These are phyloP conservation scores for Melanophora roralis DNA, from an alignment of 2,888 invertebrate species.

Conservation along the genomic window DNA sequence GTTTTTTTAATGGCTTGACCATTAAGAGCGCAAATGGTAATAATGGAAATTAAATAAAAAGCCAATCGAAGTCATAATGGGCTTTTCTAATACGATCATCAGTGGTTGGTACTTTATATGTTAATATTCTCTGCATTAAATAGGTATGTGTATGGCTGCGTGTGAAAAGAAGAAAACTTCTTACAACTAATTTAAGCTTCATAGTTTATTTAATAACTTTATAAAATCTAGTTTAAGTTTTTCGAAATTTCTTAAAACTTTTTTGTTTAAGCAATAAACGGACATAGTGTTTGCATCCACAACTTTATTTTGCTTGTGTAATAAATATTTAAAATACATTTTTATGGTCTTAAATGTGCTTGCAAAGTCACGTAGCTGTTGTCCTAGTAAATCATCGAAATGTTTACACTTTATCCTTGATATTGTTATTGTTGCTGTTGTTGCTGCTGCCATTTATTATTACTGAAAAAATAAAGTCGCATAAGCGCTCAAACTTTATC, in stretches of 20 bases:
- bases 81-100: neutral
- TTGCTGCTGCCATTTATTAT: neutral
- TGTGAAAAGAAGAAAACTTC: too few species aligned
- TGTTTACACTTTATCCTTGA: slow-evolving; percentile 1
- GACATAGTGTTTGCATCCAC: neutral
- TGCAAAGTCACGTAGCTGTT: slow-evolving; percentile 48
- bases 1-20: slow-evolving; percentile 32
- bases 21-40: slow-evolving; percentile 16
- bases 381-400: neutral
- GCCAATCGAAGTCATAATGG: slow-evolving; percentile 24
- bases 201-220: too few species aligned
- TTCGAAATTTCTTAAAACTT: too few species aligned
- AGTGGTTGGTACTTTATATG: too few species aligned
- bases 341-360: slow-evolving; percentile 35
- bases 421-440: neutral
- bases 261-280: too few species aligned
- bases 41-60: slow-evolving; percentile 18
- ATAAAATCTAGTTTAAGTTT: too few species aligned
- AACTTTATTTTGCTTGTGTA: neutral
- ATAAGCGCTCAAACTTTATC: slow-evolving; percentile 41
- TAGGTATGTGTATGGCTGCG: too few species aligned
- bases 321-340: slow-evolving; percentile 1
- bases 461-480: slow-evolving; percentile 22
- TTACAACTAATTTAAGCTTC: too few species aligned
- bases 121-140: too few species aligned